A percentile compares a stretch with the other conserved stretches of the same genome.
phyloP scores from a whole-genome alignment of 1,140 invertebrate species.

The Maconellicoccus hirsutus region DNA sequence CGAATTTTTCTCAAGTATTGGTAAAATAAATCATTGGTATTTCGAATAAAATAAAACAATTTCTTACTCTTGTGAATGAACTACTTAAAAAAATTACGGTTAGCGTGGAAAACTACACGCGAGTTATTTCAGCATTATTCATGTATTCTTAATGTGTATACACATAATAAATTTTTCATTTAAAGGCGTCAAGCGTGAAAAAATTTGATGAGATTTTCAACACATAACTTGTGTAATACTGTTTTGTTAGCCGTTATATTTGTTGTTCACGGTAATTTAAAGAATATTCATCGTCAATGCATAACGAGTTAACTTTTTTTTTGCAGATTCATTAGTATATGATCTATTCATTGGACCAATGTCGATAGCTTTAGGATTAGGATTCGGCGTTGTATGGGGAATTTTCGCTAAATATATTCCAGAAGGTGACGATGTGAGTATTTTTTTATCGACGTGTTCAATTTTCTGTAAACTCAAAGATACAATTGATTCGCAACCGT shows the following conservation, averaged over 20 bases:
- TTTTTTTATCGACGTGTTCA: too few species aligned
- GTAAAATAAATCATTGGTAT: too few species aligned
- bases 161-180: not conserved
- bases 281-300: not conserved
- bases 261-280: not conserved
- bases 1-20: too few species aligned
- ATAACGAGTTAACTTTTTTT: conserved; percentile 2
- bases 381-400: conserved; percentile 62
- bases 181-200: not conserved
- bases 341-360: conserved; percentile 53
- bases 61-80: too few species aligned
- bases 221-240: not conserved
- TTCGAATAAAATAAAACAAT: too few species aligned
- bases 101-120: too few species aligned
- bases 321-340: conserved; percentile 31
- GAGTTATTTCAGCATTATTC: too few species aligned
- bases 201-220: not conserved
- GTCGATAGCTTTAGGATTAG: conserved; percentile 58
- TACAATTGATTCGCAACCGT: too few species aligned
- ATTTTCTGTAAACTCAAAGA: too few species aligned
- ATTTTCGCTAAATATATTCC: conserved; percentile 57
- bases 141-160: too few species aligned
- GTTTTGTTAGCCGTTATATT: not conserved
- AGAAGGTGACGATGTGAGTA: conserved; percentile 56
- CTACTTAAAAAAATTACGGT: too few species aligned